Conservation (phyloP, 2,888 invertebrate genomes). For the Phaonia tiefii region DNA sequence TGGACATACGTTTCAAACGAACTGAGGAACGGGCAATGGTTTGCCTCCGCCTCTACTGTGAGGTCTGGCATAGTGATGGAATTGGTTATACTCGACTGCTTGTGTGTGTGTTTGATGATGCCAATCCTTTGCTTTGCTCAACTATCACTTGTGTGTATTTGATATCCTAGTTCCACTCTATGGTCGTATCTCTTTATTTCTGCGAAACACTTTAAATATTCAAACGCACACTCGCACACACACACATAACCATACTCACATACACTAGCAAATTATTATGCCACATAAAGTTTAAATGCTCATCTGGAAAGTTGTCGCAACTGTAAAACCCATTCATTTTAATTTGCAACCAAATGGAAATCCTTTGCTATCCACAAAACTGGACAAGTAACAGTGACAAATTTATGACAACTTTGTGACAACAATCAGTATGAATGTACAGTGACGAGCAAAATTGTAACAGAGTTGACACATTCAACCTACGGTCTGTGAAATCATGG, state of each 20-base stretch:
- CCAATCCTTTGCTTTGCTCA: not conserved
- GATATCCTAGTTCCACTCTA: not conserved
- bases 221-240: too few species aligned
- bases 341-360: slow-evolving; percentile 18
- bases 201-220: not conserved
- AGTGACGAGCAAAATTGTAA: too few species aligned
- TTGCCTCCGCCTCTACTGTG: too few species aligned
- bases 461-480: too few species aligned
- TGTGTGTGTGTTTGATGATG: not conserved
- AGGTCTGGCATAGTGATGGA: too few species aligned
- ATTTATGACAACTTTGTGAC: slow-evolving; percentile 14
- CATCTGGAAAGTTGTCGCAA: not conserved
- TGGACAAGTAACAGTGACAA: slow-evolving; percentile 5
- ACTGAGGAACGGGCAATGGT: too few species aligned
- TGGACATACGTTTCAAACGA: not conserved
- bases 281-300: slow-evolving; percentile 53
- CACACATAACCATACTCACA: slow-evolving; percentile 3
- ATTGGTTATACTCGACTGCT: not conserved
- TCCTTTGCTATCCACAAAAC: too few species aligned
- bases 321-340: slow-evolving; percentile 26
- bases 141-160: not conserved
- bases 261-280: slow-evolving; percentile 44
- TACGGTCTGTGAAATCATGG: not conserved
- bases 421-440: not conserved
- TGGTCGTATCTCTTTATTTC: not conserved